Evolutionary conservation across 2,888 invertebrate genomes (phyloP), one percentile per base, ranked within the genome.

Genomic region (Pheosia gnoma): DNA sequence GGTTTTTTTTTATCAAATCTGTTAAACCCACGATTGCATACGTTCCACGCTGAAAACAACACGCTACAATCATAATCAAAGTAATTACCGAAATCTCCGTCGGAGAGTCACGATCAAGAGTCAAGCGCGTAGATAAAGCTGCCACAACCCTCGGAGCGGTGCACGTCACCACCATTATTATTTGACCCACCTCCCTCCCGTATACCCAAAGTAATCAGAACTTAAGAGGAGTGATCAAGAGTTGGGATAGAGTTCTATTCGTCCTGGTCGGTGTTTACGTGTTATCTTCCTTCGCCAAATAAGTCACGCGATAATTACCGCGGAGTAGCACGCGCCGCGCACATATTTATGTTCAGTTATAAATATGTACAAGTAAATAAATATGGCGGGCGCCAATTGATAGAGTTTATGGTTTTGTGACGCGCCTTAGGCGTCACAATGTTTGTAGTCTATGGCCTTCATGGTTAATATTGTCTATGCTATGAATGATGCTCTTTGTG

Each of bases 291-390:
- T 85, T 85, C 87, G 87, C 87, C 92, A 93, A 25, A 93, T 93
- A 93, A 93, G 91, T 93, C 92, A 92, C 87, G 87, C 91, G 88
- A 90, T 93, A 93, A 93, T 93, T 93, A 90, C 93, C 86, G 88
- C 89, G 86, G 82, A 82, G 86, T 83, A 88, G 89, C 91, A 87
- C 90, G 84, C 87, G 81, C 87, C 84, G 79, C 82, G 85, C 85
- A 87, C 87, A 88, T 90, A 90, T 92, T 92, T 92, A 91, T 89
- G 86, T 81, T 78, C 79, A 79, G 79, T 57, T 87, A 86, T 88
- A 87, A 89, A 86, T 85, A 83, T 78, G 79, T 80, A 81, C 68
- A 66, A 65, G 68, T 83, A 87, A 87, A 89, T 88, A 87, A 87
- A 86, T 88, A 84, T 79, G 77, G 81, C 73, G 72, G 67, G 80